phyloP scores from a whole-genome alignment of 2,113 vertebrate genomes.

The Drymodes brunneopygia region DNA sequence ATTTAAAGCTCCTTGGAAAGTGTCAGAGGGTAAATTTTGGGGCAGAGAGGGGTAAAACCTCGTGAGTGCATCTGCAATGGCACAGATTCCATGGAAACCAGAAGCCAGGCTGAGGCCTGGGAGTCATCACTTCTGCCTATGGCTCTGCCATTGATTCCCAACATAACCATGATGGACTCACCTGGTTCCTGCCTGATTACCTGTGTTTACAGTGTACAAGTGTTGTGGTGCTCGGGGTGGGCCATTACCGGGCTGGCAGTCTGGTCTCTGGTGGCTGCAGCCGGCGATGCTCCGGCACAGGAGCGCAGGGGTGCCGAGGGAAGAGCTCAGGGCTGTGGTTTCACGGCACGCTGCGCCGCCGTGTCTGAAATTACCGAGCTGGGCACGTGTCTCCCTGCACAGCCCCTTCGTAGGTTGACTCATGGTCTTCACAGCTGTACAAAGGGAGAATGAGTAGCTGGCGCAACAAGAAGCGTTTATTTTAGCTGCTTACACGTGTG shows the following conservation, averaged over 20 bases:
- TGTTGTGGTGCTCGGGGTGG: accelerated
- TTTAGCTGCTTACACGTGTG: neutral
- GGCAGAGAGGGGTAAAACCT: neutral
- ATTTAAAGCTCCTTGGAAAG: neutral
- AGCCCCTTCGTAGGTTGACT: neutral
- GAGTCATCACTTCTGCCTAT: neutral
- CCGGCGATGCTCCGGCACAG: accelerated
- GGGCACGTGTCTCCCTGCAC: neutral
- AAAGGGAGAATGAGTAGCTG: neutral
- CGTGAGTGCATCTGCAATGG: neutral
- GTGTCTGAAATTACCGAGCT: neutral
- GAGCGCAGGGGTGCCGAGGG: neutral
- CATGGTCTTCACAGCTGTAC: neutral
- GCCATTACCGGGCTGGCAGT: accelerated
- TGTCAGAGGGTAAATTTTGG: neutral
- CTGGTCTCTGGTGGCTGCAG: neutral
- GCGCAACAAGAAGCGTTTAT: neutral
- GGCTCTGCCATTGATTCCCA: neutral
- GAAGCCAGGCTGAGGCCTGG: neutral
- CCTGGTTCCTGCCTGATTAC: neutral
- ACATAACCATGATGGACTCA: neutral
- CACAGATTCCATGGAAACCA: accelerated
- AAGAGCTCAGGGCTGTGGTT: neutral
- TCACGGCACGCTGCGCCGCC: accelerated
- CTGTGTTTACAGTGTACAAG: neutral